phyloP scores from a whole-genome alignment of 2,113 vertebrate species.

The Phainopepla nitens region DNA sequence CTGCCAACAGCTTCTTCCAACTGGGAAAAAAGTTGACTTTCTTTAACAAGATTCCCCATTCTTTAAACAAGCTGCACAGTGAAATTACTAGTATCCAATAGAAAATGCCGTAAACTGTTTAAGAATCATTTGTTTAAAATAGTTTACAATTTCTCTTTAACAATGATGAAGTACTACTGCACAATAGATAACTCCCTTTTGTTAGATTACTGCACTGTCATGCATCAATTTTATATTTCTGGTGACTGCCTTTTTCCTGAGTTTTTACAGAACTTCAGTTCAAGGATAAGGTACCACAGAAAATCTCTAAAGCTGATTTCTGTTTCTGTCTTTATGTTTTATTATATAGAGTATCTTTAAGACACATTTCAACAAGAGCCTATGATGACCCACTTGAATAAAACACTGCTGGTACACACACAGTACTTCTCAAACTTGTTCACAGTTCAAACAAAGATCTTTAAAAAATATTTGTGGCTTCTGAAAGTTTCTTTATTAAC shows the following conservation, averaged over 20 bases:
- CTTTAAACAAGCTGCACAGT: background rate
- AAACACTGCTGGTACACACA: background rate
- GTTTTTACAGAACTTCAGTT: background rate
- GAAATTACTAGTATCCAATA: accelerated
- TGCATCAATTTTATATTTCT: background rate
- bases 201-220: background rate
- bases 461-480: background rate
- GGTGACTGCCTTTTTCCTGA: background rate
- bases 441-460: background rate
- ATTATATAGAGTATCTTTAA: background rate
- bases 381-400: accelerated
- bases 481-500: background rate
- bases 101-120: background rate
- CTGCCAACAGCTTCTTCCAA: background rate
- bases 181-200: background rate
- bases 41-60: background rate
- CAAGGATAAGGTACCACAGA: background rate
- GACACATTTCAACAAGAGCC: background rate
- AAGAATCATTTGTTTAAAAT: background rate
- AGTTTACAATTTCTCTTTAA: background rate
- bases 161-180: background rate
- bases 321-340: background rate
- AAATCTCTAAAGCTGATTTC: background rate
- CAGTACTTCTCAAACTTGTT: background rate
- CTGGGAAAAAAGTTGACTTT: background rate